These are phyloP conservation scores for Apocheima hispidaria DNA, from an alignment of 2,888 invertebrate species.

Conservation along the genomic window DNA sequence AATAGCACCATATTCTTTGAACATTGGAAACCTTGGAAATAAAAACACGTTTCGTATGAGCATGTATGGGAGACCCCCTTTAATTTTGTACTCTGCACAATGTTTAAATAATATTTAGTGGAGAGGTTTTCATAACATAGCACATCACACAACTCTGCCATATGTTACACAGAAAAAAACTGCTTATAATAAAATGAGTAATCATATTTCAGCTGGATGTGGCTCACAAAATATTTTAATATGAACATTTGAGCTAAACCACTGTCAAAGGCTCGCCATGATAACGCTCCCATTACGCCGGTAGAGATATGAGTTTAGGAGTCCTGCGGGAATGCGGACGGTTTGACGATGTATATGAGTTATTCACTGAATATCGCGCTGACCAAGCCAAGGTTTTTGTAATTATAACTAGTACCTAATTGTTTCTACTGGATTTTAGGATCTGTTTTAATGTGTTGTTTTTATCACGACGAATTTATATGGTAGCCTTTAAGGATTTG, in stretches of 20 bases:
- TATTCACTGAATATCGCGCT: neutral
- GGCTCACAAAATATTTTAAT: neutral
- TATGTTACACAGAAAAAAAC: neutral
- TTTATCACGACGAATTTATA: too few species aligned
- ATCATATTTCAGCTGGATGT: neutral
- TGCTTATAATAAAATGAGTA: neutral
- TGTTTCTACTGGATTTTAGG: too few species aligned
- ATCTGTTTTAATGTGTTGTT: too few species aligned
- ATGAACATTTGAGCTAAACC: neutral
- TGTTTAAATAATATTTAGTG: too few species aligned
- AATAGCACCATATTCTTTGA: too few species aligned
- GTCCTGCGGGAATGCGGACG: neutral
- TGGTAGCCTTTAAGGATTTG: too few species aligned
- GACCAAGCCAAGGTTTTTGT: neutral
- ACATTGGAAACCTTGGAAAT: too few species aligned
- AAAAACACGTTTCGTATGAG: too few species aligned
- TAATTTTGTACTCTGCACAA: too few species aligned
- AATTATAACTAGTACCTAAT: too few species aligned
- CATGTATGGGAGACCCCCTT: too few species aligned
- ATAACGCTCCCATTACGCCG: neutral
- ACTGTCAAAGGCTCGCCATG: neutral
- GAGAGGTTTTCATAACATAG: too few species aligned
- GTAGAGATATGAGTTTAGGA: slow-evolving; percentile 2
- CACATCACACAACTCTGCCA: neutral
- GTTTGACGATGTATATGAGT: neutral